Conservation (phyloP, 2,113 vertebrate genomes). For the Tonatia bakeri region DNA sequence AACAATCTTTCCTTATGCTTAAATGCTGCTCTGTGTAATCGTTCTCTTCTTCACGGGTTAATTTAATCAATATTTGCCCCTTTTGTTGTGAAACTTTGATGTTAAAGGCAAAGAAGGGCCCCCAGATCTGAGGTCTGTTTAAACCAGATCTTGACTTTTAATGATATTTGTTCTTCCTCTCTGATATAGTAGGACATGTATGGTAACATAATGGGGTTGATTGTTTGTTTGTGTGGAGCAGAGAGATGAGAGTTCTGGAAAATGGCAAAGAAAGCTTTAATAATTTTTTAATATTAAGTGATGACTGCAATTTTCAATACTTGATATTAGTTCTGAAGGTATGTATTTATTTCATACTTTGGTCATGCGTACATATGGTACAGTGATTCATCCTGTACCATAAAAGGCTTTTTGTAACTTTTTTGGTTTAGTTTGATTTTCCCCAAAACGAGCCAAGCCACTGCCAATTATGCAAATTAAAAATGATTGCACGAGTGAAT, state of each 20-base stretch:
- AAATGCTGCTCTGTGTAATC: not conserved
- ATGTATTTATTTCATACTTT: not conserved
- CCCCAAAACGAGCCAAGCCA: not conserved
- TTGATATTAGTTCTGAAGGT: not conserved
- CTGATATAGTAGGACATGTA: not conserved
- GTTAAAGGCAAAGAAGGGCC: not conserved
- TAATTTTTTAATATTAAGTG: not conserved
- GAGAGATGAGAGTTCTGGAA: not conserved
- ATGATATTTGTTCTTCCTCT: not conserved
- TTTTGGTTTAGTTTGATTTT: not conserved
- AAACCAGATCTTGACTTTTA: not conserved
- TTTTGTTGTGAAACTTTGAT: not conserved
- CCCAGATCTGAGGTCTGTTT: not conserved
- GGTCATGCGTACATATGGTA: not conserved
- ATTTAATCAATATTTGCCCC: not conserved
- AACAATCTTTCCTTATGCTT: not conserved
- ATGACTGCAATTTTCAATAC: not conserved
- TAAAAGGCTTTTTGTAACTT: not conserved
- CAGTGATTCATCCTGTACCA: not conserved
- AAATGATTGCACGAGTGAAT: not conserved
- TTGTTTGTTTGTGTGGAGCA: not conserved
- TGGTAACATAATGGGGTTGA: not conserved
- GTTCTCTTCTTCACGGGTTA: not conserved
- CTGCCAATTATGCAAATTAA: not conserved
- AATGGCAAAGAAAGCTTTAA: not conserved